Conservation (phyloP, 2,888 invertebrate species). For the Linnaemya vulpina region DNA sequence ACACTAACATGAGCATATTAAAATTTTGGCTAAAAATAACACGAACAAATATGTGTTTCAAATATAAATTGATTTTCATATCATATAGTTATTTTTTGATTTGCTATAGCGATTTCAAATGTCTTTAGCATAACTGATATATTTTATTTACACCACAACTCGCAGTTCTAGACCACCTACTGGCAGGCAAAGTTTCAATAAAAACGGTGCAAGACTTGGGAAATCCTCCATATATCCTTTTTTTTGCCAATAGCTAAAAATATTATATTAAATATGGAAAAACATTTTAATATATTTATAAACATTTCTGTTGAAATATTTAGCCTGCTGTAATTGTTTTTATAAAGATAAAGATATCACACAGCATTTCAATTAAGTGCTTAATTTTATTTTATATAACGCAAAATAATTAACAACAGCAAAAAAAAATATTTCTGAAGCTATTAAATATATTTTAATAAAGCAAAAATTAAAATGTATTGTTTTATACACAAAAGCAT, state of each 20-base stretch:
- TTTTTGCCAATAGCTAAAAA: background rate
- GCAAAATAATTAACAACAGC: constrained; percentile 52
- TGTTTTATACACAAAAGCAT: constrained; percentile 61
- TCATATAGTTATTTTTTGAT: background rate
- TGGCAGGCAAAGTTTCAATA: background rate
- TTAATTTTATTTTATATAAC: constrained; percentile 17
- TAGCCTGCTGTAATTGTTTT: background rate
- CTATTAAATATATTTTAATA: constrained; percentile 48
- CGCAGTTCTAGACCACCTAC: background rate
- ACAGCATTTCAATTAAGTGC: constrained; percentile 49
- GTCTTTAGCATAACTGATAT: background rate
- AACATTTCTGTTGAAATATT: background rate
- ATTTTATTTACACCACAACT: background rate
- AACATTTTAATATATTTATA: background rate
- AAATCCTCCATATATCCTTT: background rate
- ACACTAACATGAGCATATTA: too few species aligned
- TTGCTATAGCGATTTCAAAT: background rate
- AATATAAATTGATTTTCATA: too few species aligned
- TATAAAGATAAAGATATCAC: constrained; percentile 18
- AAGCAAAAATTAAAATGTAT: constrained; percentile 63
- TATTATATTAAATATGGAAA: background rate
- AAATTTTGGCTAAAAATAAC: too few species aligned
- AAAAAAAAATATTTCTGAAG: constrained; percentile 24
- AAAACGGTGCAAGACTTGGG: background rate
- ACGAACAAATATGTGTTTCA: too few species aligned